Evolutionary conservation across 2,797 vertebrate genomes (phyloP), one percentile per base, ranked within the genome.

Genomic region (Carapus acus): DNA sequence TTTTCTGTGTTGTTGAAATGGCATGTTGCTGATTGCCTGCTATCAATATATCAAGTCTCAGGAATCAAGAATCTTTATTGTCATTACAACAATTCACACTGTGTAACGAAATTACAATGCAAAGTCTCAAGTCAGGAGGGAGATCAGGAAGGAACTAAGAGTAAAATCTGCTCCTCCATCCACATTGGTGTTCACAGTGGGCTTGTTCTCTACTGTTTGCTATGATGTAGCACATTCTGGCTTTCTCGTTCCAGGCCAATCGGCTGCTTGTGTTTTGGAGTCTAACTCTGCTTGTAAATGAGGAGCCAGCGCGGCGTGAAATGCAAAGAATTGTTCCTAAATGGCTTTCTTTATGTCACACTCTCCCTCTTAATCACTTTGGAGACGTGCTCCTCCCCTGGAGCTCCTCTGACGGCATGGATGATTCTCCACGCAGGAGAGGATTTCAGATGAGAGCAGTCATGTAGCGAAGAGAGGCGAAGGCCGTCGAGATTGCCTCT

Each of bases 361-460:
- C 2, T 3, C 12, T 20, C 34, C 16, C n/a, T 37, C 54, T 41
- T 54, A 57, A 70, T 39, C 23, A 41, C 18, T 31, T 43, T 5
- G 13, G 22, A 44, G 23, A 36, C 29, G 38, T 45, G 12, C 6
- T 6, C 50, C 19, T 41, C 18, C 11, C 17, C 9, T 7, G 36
- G 31, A 36, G 20, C 14, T 23, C 5, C 16, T 62, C 6, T 0
- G 1, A 44, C 19, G 2, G 8, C 1, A 38, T 42, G 22, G 21
- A 19, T 44, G 15, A 44, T 49, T 62, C 48, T 23, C n/a, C 27
- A 23, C 2, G 3, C 16, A 43, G 39, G 1, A 40, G 2, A 16
- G 31, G 5, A 12, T 51, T 49, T 63, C 41, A 22, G 27, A 34
- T 19, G 19, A 48, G 7, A 2, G 1, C 11, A 31, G 6, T 65